A percentile compares a stretch with the other conserved stretches of the same genome.
phyloP scores from a whole-genome alignment of 2,113 vertebrate species.

The Archilochus colubris region DNA sequence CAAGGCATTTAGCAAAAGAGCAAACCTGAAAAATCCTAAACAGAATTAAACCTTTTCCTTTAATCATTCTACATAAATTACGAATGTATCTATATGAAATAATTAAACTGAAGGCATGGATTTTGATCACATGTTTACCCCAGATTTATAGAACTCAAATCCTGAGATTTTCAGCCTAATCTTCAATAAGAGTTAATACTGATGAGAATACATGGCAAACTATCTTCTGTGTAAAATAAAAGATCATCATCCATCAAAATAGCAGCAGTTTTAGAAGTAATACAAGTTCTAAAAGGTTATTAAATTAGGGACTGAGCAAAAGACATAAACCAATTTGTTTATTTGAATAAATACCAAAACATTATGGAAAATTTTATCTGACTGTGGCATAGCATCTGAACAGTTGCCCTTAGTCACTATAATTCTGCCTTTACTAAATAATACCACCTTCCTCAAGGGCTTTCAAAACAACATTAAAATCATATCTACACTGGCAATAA shows the following conservation, averaged over 20 bases:
- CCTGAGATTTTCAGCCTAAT: constrained; percentile 47
- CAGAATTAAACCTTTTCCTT: not conserved
- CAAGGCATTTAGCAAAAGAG: not conserved
- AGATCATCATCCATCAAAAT: not conserved
- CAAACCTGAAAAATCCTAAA: not conserved
- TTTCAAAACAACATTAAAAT: not conserved
- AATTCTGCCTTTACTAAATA: not conserved
- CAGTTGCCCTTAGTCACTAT: not conserved
- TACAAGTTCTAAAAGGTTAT: not conserved
- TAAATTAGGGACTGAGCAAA: not conserved
- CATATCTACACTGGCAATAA: not conserved
- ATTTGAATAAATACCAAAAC: not conserved
- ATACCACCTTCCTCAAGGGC: not conserved
- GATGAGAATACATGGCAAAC: not conserved
- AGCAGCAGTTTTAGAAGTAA: not conserved
- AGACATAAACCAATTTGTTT: not conserved
- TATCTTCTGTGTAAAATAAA: not conserved
- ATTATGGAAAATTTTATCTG: not conserved
- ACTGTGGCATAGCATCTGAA: not conserved
- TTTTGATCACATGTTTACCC: constrained; percentile 12
- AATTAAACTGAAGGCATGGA: not conserved
- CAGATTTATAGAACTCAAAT: constrained; percentile 33
- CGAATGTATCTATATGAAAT: not conserved
- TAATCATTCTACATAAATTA: not conserved
- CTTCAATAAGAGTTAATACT: constrained; percentile 14